phyloP scores from a whole-genome alignment of 2,888 invertebrate species.

The Drosophila peninsularis region DNA sequence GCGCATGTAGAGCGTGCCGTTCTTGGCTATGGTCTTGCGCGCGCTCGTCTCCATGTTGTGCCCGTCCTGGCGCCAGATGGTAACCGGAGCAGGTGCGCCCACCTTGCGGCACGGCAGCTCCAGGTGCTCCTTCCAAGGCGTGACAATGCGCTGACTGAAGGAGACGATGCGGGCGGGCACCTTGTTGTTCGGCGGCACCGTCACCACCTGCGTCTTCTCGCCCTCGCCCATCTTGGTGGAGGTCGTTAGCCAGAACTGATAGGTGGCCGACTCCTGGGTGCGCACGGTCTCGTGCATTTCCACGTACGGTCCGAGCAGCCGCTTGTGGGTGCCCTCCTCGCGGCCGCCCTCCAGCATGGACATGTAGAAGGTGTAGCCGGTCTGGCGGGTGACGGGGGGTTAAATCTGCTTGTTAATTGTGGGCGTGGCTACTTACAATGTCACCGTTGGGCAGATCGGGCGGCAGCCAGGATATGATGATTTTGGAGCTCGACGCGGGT shows the following conservation, averaged over 20 bases:
- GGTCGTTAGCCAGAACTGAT: conserved; percentile 90
- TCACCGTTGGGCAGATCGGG: conserved; percentile 93
- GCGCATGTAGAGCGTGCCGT: conserved; percentile 91
- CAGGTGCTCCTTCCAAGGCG: conserved; percentile 95
- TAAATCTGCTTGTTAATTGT: conserved; percentile 17
- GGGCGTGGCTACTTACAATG: conserved; percentile 85
- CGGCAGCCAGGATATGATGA: conserved; percentile 95
- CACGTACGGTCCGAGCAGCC: conserved; percentile 89
- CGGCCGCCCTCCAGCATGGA: conserved; percentile 91
- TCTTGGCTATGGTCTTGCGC: conserved; percentile 88
- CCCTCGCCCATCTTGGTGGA: conserved; percentile 94
- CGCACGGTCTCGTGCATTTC: conserved; percentile 90
- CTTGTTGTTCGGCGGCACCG: conserved; percentile 90
- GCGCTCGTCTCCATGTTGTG: conserved; percentile 90
- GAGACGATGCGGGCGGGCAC: conserved; percentile 96
- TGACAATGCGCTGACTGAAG: conserved; percentile 91
- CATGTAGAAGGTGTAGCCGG: conserved; percentile 93
- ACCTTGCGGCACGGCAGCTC: conserved; percentile 93
- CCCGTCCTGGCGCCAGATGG: conserved; percentile 92
- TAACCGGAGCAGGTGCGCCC: conserved; percentile 91
- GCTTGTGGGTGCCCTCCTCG: conserved; percentile 91
- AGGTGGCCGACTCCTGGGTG: conserved; percentile 89
- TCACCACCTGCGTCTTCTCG: conserved; percentile 91
- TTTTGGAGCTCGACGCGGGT: conserved; percentile 93
- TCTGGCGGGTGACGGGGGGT: conserved; percentile 63